Evolutionary conservation across 2,888 invertebrate species (phyloP), one percentile per base, ranked within the genome.

Genomic region (Helobdella robusta): DNA sequence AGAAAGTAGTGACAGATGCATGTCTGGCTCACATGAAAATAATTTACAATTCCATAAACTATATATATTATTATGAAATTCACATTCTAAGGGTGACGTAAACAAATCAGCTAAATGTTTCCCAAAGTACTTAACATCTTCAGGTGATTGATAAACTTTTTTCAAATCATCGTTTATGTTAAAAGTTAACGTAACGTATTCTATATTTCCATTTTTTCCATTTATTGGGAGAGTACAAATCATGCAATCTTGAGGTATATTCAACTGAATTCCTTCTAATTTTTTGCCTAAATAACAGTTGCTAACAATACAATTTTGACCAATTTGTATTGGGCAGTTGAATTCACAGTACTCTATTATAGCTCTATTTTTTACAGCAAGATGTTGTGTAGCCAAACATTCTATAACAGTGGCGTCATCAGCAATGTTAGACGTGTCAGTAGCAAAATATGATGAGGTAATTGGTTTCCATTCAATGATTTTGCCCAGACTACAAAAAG

Each of bases 271-370:
- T n/a, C n/a, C n/a, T n/a, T n/a, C n/a, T n/a, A n/a, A n/a, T n/a
- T n/a, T n/a, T n/a, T n/a, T n/a, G n/a, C n/a, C n/a, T n/a, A n/a
- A n/a, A n/a, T 44, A 28, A 59, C 80, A 81, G 69, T 78, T 78
- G 67, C 78, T 81, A 40, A 80, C 34, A 36, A 81, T 75, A 65
- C 75, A 74, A 59, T 74, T 73, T 20, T 70, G 67, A 2, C 74
- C 74, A 32, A 79, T 68, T 18, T 69, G 58, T 4, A 78, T 67
- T 28, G 75, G 73, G 18, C 73, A 59, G n/a, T 71, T 68, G 68
- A 80, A 77, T 34, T 76, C 68, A 67, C 79, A 80, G 68, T 75
- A 81, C 64, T 81, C 81, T 0, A 81, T 68, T 1, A 81, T 72
- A 32, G 74, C 68, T 3, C 70, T 68, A 1, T 58, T 35, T 0